Evolutionary conservation across 2,888 invertebrate genomes (phyloP).

Genomic region (Scrobipalpa costella): DNA sequence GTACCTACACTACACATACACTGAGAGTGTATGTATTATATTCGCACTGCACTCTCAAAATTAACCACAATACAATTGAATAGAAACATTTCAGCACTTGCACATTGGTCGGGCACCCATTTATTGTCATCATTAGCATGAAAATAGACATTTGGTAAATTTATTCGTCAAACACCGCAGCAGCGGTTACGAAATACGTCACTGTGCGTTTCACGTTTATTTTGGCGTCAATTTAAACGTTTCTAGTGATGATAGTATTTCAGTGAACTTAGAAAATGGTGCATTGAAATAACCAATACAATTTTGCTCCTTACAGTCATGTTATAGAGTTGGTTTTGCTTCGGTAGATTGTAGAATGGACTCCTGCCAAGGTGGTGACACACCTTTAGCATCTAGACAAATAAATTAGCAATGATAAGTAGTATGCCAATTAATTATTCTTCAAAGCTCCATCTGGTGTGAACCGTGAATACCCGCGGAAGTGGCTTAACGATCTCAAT

Average conservation of each 20-base stretch:
- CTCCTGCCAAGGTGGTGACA: slow-evolving; percentile 73
- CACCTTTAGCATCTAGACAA: slow-evolving; percentile 73
- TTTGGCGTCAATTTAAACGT: slow-evolving; percentile 73
- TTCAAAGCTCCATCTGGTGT: slow-evolving; percentile 79
- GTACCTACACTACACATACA: too few relatives aligned
- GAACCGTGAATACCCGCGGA: slow-evolving; percentile 60
- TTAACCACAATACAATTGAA: neutral
- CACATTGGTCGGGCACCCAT: neutral
- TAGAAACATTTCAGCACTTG: neutral
- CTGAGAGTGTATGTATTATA: too few relatives aligned
- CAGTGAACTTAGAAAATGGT: slow-evolving; percentile 52
- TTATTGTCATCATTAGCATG: neutral
- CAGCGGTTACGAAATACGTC: slow-evolving; percentile 65
- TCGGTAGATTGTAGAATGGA: slow-evolving; percentile 49
- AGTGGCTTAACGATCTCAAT: slow-evolving; percentile 56
- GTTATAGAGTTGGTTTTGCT: slow-evolving; percentile 40
- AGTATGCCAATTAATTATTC: slow-evolving; percentile 80
- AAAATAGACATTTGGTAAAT: slow-evolving; percentile 46
- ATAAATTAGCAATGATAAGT: slow-evolving; percentile 81
- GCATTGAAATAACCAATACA: neutral
- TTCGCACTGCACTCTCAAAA: neutral
- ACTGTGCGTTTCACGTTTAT: slow-evolving; percentile 65
- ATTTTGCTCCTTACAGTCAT: neutral
- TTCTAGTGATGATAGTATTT: slow-evolving; percentile 57
- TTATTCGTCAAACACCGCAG: slow-evolving; percentile 47